Percentiles rank a stretch among this genome's conserved stretches.
These are phyloP conservation scores for Madoqua kirkii DNA, from an alignment of 2,113 vertebrate species.

Conservation along the genomic window DNA sequence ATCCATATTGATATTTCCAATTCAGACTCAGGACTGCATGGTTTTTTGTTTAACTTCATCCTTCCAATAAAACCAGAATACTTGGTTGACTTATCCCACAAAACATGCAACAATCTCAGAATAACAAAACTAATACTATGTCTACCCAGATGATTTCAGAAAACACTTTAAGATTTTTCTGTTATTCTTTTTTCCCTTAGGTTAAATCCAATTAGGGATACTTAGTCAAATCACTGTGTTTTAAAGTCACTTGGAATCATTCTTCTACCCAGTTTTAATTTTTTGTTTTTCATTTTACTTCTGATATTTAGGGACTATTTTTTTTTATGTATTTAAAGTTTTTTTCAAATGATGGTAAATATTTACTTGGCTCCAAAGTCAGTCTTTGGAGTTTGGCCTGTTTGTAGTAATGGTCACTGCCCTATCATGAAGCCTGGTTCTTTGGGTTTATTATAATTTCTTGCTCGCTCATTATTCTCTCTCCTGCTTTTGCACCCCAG, in stretches of 20 bases:
- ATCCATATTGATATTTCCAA: neutral
- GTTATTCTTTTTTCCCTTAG: neutral
- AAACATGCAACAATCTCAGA: neutral
- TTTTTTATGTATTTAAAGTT: neutral
- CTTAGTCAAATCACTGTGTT: neutral
- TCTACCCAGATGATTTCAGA: neutral
- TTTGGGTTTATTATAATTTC: neutral
- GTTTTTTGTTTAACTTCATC: neutral
- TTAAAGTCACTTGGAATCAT: neutral
- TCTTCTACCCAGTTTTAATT: neutral
- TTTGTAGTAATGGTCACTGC: neutral
- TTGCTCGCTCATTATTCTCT: neutral
- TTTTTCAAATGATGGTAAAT: neutral
- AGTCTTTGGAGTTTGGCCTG: neutral
- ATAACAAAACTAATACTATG: neutral
- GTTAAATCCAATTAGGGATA: neutral
- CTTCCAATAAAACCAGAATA: neutral
- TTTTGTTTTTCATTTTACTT: slow-evolving; percentile 11
- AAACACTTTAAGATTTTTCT: neutral
- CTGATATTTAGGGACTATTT: neutral
- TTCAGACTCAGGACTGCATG: neutral
- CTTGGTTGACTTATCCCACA: neutral
- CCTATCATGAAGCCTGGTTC: neutral
- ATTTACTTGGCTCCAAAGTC: neutral
- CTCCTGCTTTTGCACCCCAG: neutral